Conservation (phyloP, 2,797 vertebrate genomes). For the Anniella stebbinsi region DNA sequence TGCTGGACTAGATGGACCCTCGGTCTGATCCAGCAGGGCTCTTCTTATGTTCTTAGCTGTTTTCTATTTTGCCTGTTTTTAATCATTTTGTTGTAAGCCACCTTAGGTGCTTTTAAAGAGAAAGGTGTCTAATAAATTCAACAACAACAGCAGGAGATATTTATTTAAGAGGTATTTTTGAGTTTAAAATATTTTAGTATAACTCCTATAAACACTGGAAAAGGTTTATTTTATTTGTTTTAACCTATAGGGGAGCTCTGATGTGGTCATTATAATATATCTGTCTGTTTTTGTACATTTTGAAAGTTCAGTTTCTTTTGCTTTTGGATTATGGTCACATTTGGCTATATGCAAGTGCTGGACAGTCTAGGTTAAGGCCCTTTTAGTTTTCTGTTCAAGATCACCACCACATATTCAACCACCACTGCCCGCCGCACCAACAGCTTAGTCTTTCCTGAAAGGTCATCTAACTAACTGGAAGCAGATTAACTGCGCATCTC, state of each 20-base stretch:
- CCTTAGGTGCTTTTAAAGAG: no score
- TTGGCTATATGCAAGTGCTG: not conserved
- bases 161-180: not conserved
- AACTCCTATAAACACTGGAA: not conserved
- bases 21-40: no score
- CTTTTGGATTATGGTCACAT: not conserved
- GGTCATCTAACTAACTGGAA: conserved; percentile 53
- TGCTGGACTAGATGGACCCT: no score
- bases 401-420: conserved; percentile 11
- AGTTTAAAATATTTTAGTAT: not conserved
- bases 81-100: no score
- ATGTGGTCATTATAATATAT: not conserved
- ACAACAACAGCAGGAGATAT: not conserved
- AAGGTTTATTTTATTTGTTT: not conserved
- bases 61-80: no score
- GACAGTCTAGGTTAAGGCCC: not conserved
- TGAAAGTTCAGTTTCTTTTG: not conserved
- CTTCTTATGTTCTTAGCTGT: no score
- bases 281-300: not conserved
- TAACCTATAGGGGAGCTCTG: not conserved
- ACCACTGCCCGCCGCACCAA: not conserved
- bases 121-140: no score
- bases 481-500: conserved; percentile 37
- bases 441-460: conserved; percentile 41
- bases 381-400: not conserved